A percentile compares a stretch with the other conserved stretches of the same genome.
Conservation (phyloP, 2,888 invertebrate genomes). For the Stictocephala bisonia region DNA sequence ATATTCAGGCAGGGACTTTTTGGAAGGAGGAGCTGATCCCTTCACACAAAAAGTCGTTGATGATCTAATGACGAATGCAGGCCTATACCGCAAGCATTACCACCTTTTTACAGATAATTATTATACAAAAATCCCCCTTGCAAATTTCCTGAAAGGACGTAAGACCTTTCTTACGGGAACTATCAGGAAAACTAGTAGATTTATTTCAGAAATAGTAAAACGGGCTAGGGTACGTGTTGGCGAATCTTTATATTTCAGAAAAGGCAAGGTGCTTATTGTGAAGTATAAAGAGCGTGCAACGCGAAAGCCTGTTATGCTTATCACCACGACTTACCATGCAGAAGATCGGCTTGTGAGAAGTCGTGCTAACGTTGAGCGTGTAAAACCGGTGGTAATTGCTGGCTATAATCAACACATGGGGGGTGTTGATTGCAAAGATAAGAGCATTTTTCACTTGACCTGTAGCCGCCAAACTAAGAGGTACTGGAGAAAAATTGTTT, state of each 20-base stretch:
- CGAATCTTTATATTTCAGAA: constrained; percentile 11
- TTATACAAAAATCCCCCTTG: constrained; percentile 20
- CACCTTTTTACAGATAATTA: constrained; percentile 15
- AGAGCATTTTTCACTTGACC: background rate
- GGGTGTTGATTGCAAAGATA: constrained; percentile 12
- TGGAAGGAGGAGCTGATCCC: background rate
- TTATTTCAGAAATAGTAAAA: no score
- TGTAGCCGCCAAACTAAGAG: background rate
- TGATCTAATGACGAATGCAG: background rate
- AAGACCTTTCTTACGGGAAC: constrained; percentile 27
- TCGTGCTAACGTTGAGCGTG: background rate
- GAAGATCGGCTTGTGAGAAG: background rate
- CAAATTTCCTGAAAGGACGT: background rate
- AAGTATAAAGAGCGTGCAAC: background rate
- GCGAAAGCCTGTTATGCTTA: background rate
- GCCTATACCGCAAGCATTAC: background rate
- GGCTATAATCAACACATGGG: constrained; percentile 16
- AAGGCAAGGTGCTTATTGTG: background rate
- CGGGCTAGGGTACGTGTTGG: background rate
- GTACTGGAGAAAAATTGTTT: constrained; percentile 20
- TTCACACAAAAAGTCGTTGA: constrained; percentile 31
- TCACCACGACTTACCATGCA: background rate
- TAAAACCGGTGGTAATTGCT: background rate
- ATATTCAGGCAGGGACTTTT: constrained; percentile 25
- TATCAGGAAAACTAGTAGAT: no score